These are phyloP conservation scores for Bombus huntii DNA, from an alignment of 1,140 invertebrate genomes.

Conservation along the genomic window DNA sequence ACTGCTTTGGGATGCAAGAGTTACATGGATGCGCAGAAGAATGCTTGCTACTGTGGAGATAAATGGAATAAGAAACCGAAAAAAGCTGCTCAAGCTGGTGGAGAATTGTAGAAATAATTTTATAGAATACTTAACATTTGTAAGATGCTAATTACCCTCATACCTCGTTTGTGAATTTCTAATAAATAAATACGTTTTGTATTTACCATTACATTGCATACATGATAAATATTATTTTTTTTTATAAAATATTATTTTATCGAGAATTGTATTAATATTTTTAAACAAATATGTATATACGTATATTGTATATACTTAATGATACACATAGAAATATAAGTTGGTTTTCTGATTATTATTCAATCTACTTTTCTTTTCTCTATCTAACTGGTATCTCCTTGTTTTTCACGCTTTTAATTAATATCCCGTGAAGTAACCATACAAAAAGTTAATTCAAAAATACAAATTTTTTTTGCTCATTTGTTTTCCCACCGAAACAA, in stretches of 20 bases:
- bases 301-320: background rate
- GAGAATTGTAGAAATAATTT: slow-evolving; percentile 72
- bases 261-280: background rate
- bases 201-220: background rate
- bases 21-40: slow-evolving; percentile 90
- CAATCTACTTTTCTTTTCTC: background rate
- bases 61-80: slow-evolving; percentile 72
- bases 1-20: slow-evolving; percentile 92
- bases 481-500: slow-evolving; percentile 48
- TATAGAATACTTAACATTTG: background rate
- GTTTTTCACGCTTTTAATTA: background rate
- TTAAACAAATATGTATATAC: background rate
- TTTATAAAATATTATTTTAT: background rate
- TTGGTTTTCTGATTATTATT: background rate
- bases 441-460: background rate
- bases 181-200: background rate
- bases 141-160: background rate
- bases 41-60: slow-evolving; percentile 88
- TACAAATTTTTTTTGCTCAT: slow-evolving; percentile 5
- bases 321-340: background rate
- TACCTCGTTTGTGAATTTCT: background rate
- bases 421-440: background rate
- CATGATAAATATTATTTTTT: background rate
- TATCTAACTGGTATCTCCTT: background rate
- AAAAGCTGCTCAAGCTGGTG: slow-evolving; percentile 72